Percentiles rank a stretch among this genome's conserved stretches.
Conservation (phyloP, 1,140 invertebrate species). For the Temnothorax nylanderi region DNA sequence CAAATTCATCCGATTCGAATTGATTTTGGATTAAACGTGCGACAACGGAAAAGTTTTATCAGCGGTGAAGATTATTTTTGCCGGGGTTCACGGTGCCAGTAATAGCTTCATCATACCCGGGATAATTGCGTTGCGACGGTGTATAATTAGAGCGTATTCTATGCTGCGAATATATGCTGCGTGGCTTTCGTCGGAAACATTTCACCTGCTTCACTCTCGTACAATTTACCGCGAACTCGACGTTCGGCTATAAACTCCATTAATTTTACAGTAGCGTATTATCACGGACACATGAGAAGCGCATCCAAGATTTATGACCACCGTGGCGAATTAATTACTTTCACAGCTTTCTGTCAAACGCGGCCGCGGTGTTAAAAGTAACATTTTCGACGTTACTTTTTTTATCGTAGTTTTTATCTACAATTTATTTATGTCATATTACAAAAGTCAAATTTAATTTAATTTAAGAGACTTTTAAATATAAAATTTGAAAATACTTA, state of each 20-base stretch:
- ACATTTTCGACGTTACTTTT: neutral
- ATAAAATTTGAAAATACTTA: neutral
- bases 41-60: conserved; percentile 61
- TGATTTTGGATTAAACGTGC: conserved; percentile 53
- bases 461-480: neutral
- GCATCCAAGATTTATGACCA: conserved; percentile 42
- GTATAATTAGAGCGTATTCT: conserved; percentile 72
- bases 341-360: neutral
- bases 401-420: neutral
- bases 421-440: neutral
- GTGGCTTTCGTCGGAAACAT: conserved; percentile 52
- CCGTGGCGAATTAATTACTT: conserved; percentile 40
- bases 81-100: conserved; percentile 68
- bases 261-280: conserved; percentile 56
- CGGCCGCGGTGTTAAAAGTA: neutral
- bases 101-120: conserved; percentile 77
- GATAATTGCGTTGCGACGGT: conserved; percentile 70
- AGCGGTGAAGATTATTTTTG: conserved; percentile 69
- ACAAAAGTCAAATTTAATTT: neutral
- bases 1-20: conserved; percentile 11
- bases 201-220: conserved; percentile 45
- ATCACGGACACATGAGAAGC: conserved; percentile 51
- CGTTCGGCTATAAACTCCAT: conserved; percentile 50
- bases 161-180: conserved; percentile 53
- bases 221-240: conserved; percentile 33